These are phyloP conservation scores for Tauraco hartlaubi DNA, from an alignment of 2,797 vertebrate genomes.

Conservation along the genomic window DNA sequence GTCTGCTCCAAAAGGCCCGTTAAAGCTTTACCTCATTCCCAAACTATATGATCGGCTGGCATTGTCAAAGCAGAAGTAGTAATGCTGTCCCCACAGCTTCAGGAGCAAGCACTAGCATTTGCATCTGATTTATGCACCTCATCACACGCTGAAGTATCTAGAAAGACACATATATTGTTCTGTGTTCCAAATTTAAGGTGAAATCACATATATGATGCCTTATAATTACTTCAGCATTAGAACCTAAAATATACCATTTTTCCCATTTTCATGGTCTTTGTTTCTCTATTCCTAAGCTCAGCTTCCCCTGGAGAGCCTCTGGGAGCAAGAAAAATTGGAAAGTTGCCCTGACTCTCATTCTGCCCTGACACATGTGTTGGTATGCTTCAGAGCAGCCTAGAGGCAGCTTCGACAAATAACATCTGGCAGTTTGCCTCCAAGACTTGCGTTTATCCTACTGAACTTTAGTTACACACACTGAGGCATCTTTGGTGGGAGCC, in stretches of 20 bases:
- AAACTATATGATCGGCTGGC: neutral
- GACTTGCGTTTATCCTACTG: conserved; percentile 32
- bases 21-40: conserved; percentile 11
- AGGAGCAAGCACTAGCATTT: neutral
- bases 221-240: neutral
- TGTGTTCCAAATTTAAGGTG: neutral
- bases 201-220: neutral
- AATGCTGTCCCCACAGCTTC: neutral
- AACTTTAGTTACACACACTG: conserved; percentile 19
- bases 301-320: conserved; percentile 43
- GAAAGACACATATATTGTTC: neutral
- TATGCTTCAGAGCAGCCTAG: conserved; percentile 59
- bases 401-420: conserved; percentile 60
- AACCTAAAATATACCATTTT: neutral
- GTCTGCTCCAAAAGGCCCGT: neutral
- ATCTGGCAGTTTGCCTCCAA: conserved; percentile 62
- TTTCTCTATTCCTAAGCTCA: conserved; percentile 23
- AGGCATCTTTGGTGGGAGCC: conserved; percentile 39
- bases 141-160: neutral
- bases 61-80: neutral
- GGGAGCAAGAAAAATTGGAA: conserved; percentile 59
- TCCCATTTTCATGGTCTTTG: conserved; percentile 7
- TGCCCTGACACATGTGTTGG: conserved; percentile 49
- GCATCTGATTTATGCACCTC: neutral
- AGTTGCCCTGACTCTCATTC: conserved; percentile 56